Conservation (phyloP, 2,113 vertebrate species). For the Cryptomyrus ogoouensis region DNA sequence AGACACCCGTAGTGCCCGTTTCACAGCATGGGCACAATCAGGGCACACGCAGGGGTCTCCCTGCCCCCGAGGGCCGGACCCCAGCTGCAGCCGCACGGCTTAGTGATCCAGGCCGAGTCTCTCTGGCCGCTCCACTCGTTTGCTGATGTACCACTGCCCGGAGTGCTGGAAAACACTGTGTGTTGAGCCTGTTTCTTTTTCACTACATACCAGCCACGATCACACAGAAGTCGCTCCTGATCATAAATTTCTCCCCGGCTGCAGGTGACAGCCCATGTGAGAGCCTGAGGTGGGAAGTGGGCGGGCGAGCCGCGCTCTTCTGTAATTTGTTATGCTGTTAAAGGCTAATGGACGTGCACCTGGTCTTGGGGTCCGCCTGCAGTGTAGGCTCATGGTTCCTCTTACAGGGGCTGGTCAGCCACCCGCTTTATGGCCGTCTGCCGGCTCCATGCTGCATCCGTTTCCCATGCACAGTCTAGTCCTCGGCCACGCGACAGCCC, state of each 20-base stretch:
- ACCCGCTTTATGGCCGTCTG: conserved; percentile 40
- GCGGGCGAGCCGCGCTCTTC: conserved; percentile 47
- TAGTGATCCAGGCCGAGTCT: neutral
- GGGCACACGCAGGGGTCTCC: neutral
- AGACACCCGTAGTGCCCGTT: neutral
- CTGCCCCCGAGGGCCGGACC: neutral
- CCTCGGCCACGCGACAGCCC: neutral
- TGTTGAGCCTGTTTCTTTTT: conserved; percentile 39
- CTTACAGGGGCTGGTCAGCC: conserved; percentile 62
- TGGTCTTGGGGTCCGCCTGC: conserved; percentile 52
- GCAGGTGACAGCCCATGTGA: conserved; percentile 53
- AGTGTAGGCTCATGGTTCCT: conserved; percentile 58
- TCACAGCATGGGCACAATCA: neutral
- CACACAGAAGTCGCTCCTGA: conserved; percentile 51
- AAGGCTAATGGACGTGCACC: conserved; percentile 56
- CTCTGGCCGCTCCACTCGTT: neutral
- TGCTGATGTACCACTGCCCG: neutral
- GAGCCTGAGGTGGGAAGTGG: conserved; percentile 47
- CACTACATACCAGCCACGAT: conserved; percentile 53
- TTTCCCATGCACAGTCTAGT: conserved; percentile 23
- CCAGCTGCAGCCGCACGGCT: neutral
- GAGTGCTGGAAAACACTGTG: conserved; percentile 28
- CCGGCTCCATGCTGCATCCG: conserved; percentile 50
- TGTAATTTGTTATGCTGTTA: conserved; percentile 65
- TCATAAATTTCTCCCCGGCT: conserved; percentile 64